phyloP scores from a whole-genome alignment of 2,797 vertebrate species.

The Melanotaenia boesemani region DNA sequence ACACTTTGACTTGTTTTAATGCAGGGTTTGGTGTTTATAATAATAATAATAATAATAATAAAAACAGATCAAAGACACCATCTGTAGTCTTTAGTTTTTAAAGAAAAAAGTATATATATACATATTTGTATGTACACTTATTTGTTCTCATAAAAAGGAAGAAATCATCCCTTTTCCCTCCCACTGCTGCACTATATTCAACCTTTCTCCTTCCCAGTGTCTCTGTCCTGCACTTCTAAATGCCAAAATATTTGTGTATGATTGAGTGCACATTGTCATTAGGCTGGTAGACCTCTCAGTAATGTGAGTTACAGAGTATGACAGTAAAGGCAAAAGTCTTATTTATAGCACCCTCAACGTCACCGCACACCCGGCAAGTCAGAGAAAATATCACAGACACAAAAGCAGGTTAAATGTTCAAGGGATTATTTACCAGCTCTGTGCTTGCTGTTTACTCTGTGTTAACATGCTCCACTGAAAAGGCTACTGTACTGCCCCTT shows the following conservation, averaged over 20 bases:
- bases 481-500: slow-evolving; percentile 55
- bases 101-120: neutral
- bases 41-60: too few species aligned
- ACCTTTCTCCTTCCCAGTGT: slow-evolving; percentile 20
- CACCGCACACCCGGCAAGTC: slow-evolving; percentile 32
- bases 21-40: neutral
- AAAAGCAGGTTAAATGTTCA: slow-evolving; percentile 64
- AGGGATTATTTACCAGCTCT: slow-evolving; percentile 59
- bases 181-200: slow-evolving; percentile 50
- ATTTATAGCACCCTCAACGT: slow-evolving; percentile 53
- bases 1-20: slow-evolving; percentile 32
- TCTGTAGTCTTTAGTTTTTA: neutral
- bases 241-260: slow-evolving; percentile 18
- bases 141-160: neutral
- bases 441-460: slow-evolving; percentile 34
- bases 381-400: slow-evolving; percentile 58
- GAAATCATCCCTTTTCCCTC: slow-evolving; percentile 19
- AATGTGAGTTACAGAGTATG: slow-evolving; percentile 18
- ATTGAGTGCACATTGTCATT: slow-evolving; percentile 24
- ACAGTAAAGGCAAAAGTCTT: slow-evolving; percentile 34
- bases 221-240: slow-evolving; percentile 38
- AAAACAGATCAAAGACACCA: neutral
- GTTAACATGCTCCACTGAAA: slow-evolving; percentile 20
- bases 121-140: neutral
- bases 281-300: slow-evolving; percentile 16